Evolutionary conservation across 2,888 invertebrate genomes (phyloP).

Genomic region (Nineta flava): DNA sequence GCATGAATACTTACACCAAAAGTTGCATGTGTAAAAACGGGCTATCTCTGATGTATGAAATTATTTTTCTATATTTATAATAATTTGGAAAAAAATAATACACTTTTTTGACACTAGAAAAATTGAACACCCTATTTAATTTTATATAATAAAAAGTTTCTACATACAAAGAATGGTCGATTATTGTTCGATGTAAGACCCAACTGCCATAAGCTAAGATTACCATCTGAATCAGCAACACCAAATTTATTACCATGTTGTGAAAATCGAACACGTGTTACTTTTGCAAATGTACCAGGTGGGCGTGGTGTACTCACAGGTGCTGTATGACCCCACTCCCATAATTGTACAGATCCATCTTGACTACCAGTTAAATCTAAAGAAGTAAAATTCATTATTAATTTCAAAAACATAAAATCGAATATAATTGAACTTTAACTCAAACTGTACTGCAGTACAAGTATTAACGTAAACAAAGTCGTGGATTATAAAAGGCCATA

Average conservation of each 20-base stretch:
- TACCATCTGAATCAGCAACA: conserved; percentile 94
- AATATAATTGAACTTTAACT: background rate
- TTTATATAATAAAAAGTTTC: too few relatives aligned
- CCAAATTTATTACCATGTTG: conserved; percentile 98
- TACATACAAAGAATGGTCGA: conserved; percentile 75
- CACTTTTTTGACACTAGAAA: too few relatives aligned
- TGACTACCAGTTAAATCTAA: conserved; percentile 85
- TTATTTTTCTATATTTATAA: too few relatives aligned
- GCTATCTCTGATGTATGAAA: too few relatives aligned
- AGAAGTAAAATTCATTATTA: conserved; percentile 8
- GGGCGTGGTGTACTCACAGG: conserved; percentile 81
- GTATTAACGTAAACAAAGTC: too few relatives aligned
- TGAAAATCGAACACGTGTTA: conserved; percentile 88
- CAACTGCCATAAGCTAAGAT: conserved; percentile 89
- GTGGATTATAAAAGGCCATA: too few relatives aligned
- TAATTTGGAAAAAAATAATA: too few relatives aligned
- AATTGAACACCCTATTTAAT: too few relatives aligned
- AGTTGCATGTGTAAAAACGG: too few relatives aligned
- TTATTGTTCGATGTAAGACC: conserved; percentile 59
- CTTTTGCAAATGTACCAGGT: conserved; percentile 90
- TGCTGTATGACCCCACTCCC: conserved; percentile 96
- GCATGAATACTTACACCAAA: too few relatives aligned
- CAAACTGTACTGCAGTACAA: too few relatives aligned
- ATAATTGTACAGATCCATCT: conserved; percentile 88
- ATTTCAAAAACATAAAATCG: conserved; percentile 1